phyloP scores from a whole-genome alignment of 2,888 invertebrate species.

The Neoscelio sp. region DNA sequence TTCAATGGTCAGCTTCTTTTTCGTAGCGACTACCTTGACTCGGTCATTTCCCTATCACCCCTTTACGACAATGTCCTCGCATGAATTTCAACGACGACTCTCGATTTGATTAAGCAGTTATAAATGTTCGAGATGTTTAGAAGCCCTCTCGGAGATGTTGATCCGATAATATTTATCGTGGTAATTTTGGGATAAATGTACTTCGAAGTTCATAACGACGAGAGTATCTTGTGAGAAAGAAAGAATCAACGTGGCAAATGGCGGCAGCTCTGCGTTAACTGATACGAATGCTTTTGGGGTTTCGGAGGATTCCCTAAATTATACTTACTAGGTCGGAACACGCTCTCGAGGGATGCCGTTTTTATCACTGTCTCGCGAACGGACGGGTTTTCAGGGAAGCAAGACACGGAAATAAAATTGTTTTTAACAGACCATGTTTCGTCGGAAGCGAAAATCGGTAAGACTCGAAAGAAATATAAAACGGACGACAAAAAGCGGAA shows the following conservation, averaged over 20 bases:
- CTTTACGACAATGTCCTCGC: background rate
- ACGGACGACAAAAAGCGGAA: background rate
- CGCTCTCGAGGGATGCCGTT: constrained; percentile 69
- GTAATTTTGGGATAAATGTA: constrained; percentile 39
- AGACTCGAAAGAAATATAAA: background rate
- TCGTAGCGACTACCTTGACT: too few species aligned
- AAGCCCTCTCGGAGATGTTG: background rate
- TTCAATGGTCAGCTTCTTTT: too few species aligned
- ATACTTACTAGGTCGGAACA: constrained; percentile 77
- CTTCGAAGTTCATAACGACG: constrained; percentile 35
- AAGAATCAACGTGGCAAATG: constrained; percentile 58
- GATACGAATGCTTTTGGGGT: constrained; percentile 79
- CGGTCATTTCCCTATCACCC: too few species aligned
- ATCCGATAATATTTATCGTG: constrained; percentile 32
- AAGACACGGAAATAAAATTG: constrained; percentile 55
- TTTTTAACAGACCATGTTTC: constrained; percentile 23
- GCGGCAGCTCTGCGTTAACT: constrained; percentile 72
- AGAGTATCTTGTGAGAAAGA: constrained; percentile 42
- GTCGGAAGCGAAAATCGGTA: background rate
- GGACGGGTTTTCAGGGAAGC: constrained; percentile 35
- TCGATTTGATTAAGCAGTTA: too few species aligned
- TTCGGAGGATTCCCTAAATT: constrained; percentile 74
- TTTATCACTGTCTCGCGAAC: constrained; percentile 70
- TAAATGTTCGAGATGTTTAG: background rate
- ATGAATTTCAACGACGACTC: constrained; percentile 2